Conservation (phyloP, 2,888 invertebrate species). For the Thumatha senex region DNA sequence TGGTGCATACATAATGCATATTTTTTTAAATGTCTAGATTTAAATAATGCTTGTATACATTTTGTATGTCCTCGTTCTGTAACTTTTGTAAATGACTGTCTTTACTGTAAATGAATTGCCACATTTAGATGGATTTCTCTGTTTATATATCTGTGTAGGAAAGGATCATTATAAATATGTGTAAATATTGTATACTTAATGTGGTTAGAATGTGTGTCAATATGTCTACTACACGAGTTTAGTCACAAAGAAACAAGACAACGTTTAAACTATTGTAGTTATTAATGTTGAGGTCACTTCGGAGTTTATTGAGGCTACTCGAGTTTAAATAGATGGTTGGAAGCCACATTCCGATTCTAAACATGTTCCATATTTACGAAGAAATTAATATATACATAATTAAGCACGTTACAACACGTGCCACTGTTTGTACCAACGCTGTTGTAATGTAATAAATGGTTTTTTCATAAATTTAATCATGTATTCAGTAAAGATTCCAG, state of each 20-base stretch:
- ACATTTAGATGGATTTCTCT: background rate
- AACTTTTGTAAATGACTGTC: slow-evolving; percentile 13
- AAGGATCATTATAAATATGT: background rate
- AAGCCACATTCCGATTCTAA: slow-evolving; percentile 30
- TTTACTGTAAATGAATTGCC: slow-evolving; percentile 12
- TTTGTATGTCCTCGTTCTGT: slow-evolving; percentile 19
- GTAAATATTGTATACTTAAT: slow-evolving; percentile 15
- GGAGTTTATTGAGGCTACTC: slow-evolving; percentile 22
- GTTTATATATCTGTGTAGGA: background rate
- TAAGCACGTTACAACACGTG: slow-evolving; percentile 23
- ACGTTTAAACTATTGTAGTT: background rate
- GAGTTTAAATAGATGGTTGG: slow-evolving; percentile 28
- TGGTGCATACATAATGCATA: slow-evolving; percentile 20
- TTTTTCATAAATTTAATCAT: slow-evolving; percentile 33
- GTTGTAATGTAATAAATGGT: slow-evolving; percentile 73
- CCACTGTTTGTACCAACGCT: slow-evolving; percentile 60
- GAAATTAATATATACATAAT: slow-evolving; percentile 17
- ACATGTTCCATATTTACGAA: slow-evolving; percentile 24
- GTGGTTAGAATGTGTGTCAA: background rate
- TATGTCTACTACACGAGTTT: background rate
- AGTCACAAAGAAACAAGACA: background rate
- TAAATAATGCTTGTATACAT: slow-evolving; percentile 15
- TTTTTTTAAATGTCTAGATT: slow-evolving; percentile 19
- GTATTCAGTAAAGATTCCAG: background rate
- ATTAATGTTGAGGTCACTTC: slow-evolving; percentile 11